Percentiles rank a stretch among this genome's conserved stretches.
Conservation (phyloP, 2,888 invertebrate species). For the Leptinotarsa peninsularis region DNA sequence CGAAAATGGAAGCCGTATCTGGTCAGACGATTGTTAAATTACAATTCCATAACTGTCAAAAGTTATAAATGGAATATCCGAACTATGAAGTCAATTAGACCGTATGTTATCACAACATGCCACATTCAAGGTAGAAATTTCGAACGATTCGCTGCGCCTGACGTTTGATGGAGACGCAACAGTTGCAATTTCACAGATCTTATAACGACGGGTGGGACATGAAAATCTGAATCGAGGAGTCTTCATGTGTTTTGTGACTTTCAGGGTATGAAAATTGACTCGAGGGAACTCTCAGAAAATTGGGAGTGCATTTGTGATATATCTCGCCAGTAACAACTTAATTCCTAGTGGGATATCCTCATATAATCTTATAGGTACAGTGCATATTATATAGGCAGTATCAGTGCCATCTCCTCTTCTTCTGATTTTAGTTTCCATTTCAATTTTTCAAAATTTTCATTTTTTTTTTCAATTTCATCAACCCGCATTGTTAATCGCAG, state of each 20-base stretch:
- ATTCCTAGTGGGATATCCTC: no score
- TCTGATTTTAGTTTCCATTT: no score
- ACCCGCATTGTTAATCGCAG: no score
- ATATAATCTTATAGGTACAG: no score
- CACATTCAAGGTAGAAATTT: constrained; percentile 39
- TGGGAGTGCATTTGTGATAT: no score
- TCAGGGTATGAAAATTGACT: no score
- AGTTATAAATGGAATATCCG: constrained; percentile 43
- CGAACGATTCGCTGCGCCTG: constrained; percentile 36
- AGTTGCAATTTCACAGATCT: constrained; percentile 27
- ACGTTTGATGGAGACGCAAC: constrained; percentile 43
- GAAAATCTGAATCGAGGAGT: background rate
- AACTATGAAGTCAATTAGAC: constrained; percentile 47
- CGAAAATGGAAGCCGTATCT: constrained; percentile 8
- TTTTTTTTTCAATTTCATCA: no score
- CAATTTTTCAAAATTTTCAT: no score
- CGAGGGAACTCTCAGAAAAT: no score
- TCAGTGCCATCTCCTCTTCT: no score
- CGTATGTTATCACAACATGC: constrained; percentile 42
- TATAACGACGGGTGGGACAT: background rate
- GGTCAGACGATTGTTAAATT: constrained; percentile 22
- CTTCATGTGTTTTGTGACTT: background rate
- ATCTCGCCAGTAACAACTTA: no score
- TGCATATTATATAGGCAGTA: no score
- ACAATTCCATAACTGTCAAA: constrained; percentile 45